Evolutionary conservation across 2,888 invertebrate species (phyloP).

Genomic region (Cryptocheilus praepositus): DNA sequence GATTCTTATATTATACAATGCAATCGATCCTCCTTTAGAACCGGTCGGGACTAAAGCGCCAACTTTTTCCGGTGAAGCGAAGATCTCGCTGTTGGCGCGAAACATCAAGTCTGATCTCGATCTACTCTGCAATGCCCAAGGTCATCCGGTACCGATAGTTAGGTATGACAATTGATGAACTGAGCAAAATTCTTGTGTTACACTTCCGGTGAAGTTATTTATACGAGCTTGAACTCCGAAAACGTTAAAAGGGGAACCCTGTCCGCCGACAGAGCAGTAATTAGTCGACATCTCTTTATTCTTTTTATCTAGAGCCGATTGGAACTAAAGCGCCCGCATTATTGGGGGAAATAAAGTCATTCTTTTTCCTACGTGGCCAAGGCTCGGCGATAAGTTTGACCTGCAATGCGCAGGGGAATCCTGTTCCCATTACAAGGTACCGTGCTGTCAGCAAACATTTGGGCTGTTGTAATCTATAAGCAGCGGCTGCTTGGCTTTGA

Average conservation of each 20-base stretch:
- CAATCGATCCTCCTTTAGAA: constrained; percentile 73
- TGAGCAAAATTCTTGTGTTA: neutral
- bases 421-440: constrained; percentile 84
- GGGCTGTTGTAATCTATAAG: too few species aligned
- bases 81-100: constrained; percentile 69
- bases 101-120: constrained; percentile 66
- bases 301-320: constrained; percentile 52
- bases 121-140: constrained; percentile 76
- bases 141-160: constrained; percentile 75
- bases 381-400: constrained; percentile 77
- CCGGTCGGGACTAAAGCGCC: constrained; percentile 79
- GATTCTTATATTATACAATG: constrained; percentile 1
- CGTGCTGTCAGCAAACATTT: constrained; percentile 8
- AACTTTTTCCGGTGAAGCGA: constrained; percentile 79
- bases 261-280: constrained; percentile 27
- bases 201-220: neutral
- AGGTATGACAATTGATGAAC: constrained; percentile 69
- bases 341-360: constrained; percentile 62
- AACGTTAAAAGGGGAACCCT: constrained; percentile 44
- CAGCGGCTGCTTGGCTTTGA: too few species aligned
- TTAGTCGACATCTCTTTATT: constrained; percentile 19
- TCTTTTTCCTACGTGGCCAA: constrained; percentile 55
- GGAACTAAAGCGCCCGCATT: constrained; percentile 66
- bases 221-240: neutral
- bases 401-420: constrained; percentile 85